Evolutionary conservation across 2,113 vertebrate genomes (phyloP), one percentile per base, ranked within the genome.

Genomic region (Plectropomus leopardus): DNA sequence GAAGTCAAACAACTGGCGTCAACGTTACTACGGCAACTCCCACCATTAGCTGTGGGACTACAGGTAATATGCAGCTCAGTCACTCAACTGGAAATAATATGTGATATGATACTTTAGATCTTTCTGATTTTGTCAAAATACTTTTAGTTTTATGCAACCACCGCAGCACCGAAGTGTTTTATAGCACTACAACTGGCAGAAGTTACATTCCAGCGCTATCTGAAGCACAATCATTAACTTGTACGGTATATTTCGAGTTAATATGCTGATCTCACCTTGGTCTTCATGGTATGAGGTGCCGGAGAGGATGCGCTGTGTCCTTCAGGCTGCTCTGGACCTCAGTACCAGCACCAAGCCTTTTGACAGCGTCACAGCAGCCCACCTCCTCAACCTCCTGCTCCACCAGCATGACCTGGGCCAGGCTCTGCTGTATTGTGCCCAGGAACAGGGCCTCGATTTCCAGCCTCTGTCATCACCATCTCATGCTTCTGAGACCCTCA

Each of bases 311-410:
- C 26, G 8, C 32, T 30, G 71, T 3, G 89, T 98, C 1, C 96
- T 99, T 26, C 93, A 93, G 88, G 97, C 94, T 45, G 96, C 97
- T 5, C 47, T 99, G 87, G 95, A 95, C 61, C 96, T 99, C 66
- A 98, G 96, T 88, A 97, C 94, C 47, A 99, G 98, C 92, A 97
- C 96, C 21, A 98, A 97, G 73, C 98, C 98, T 0, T 99, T 97
- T 0, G 97, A 99, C 87, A 98, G 97, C 44, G 96, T 98, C 3
- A 97, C 98, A 16, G 97, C 97, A 34, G 96, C 98, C 0, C 96
- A 97, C 92, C 90, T 99, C 71, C 90, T 99, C 67, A 94, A 94
- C 81, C 95, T 98, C 26, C 91, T 99, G 63, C 90, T 97, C n/a
- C 91, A 94, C 73, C 95, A 96, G 76, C 81, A 94, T 13, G 90